These are phyloP conservation scores for Cladopsammia gracilis DNA, from an alignment of 64 coral and sea anemone genomes.

Conservation along the genomic window DNA sequence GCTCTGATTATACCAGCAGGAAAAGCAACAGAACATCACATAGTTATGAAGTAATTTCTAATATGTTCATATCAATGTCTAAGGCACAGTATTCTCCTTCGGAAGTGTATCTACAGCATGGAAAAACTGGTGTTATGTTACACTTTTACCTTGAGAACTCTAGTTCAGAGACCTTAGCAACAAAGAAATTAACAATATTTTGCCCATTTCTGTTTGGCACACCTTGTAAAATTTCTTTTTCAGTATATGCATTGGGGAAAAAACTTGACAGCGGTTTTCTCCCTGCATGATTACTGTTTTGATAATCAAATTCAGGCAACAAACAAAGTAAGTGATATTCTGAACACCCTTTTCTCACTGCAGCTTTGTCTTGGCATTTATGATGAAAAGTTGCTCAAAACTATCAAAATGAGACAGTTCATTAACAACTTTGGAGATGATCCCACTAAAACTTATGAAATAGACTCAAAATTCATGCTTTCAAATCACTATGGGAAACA, in stretches of 20 bases:
- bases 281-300: neutral
- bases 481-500: neutral
- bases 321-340: neutral
- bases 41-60: neutral
- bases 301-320: neutral
- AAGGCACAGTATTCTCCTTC: conserved; percentile 13
- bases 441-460: neutral
- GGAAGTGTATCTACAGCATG: conserved; percentile 8
- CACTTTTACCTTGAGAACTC: neutral
- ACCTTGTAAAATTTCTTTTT: conserved; percentile 36
- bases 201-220: conserved; percentile 21
- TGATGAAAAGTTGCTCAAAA: conserved; percentile 14
- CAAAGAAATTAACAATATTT: conserved; percentile 29
- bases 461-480: conserved; percentile 33
- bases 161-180: neutral
- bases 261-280: conserved; percentile 9
- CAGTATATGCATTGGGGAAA: conserved; percentile 29
- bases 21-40: neutral
- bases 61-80: neutral
- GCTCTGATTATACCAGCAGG: neutral
- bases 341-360: neutral
- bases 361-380: conserved; percentile 55
- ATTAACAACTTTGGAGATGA: neutral
- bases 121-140: conserved; percentile 13
- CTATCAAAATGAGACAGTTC: too few species aligned